Evolutionary conservation across 2,888 invertebrate species (phyloP).

Genomic region (Tanaodytes sp.): DNA sequence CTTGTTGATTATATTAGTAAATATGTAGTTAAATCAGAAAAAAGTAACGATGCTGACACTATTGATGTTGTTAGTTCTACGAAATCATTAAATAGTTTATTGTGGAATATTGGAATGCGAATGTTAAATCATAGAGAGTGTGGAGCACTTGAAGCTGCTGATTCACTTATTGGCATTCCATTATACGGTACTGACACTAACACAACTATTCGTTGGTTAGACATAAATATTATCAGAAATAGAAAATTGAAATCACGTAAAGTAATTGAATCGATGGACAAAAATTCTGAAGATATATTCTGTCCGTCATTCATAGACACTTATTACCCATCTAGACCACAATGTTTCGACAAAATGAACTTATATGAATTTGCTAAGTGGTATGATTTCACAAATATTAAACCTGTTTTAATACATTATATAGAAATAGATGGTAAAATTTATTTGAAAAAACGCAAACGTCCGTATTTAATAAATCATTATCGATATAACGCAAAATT

Average conservation of each 20-base stretch:
- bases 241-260: no score
- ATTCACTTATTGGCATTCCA: slow-evolving; percentile 26
- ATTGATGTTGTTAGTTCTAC: no score
- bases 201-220: slow-evolving; percentile 42
- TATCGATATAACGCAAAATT: slow-evolving; percentile 38
- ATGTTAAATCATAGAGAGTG: slow-evolving; percentile 51
- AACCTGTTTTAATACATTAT: no score
- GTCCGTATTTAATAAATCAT: slow-evolving; percentile 61
- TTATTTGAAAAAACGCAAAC: slow-evolving; percentile 23
- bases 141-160: no score
- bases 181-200: slow-evolving; percentile 40
- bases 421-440: not conserved
- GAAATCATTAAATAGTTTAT: no score
- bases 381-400: no score
- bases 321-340: slow-evolving; percentile 59
- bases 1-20: no score
- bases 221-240: slow-evolving; percentile 40
- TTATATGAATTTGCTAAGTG: no score
- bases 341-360: no score
- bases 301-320: slow-evolving; percentile 58
- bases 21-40: no score
- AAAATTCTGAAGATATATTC: slow-evolving; percentile 60
- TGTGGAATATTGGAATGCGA: no score
- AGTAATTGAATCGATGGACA: slow-evolving; percentile 54
- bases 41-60: no score